Evolutionary conservation across 2,797 vertebrate genomes (phyloP).

Genomic region (Chelonia mydas): DNA sequence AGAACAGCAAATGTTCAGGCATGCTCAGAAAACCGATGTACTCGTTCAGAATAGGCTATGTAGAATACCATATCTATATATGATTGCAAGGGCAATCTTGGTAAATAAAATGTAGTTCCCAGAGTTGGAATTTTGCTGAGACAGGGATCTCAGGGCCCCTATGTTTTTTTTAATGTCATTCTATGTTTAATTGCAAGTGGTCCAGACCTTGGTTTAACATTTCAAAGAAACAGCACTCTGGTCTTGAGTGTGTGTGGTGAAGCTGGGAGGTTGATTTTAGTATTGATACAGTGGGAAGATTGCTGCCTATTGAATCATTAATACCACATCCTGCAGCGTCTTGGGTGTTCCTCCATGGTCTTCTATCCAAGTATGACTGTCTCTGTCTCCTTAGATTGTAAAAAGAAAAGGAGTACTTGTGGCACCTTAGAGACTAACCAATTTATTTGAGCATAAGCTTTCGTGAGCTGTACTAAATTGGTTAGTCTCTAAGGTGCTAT

Average conservation of each 20-base stretch:
- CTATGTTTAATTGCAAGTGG: neutral
- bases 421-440: no score
- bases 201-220: neutral
- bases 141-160: neutral
- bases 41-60: neutral
- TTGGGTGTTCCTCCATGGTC: neutral
- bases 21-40: neutral
- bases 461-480: no score
- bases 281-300: neutral
- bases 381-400: neutral
- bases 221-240: neutral
- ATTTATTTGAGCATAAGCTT: no score
- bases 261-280: neutral
- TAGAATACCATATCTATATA: neutral
- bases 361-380: neutral
- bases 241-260: neutral
- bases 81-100: neutral
- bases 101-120: neutral
- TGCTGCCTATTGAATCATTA: neutral
- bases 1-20: neutral
- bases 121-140: neutral
- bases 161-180: neutral
- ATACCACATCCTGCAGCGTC: conserved; percentile 11
- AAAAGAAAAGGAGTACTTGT: no score
- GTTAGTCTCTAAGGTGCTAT: no score